A percentile compares a stretch with the other conserved stretches of the same genome.
Evolutionary conservation across 2,113 vertebrate species (phyloP).

Genomic region (Erythrocercus mccallii): DNA sequence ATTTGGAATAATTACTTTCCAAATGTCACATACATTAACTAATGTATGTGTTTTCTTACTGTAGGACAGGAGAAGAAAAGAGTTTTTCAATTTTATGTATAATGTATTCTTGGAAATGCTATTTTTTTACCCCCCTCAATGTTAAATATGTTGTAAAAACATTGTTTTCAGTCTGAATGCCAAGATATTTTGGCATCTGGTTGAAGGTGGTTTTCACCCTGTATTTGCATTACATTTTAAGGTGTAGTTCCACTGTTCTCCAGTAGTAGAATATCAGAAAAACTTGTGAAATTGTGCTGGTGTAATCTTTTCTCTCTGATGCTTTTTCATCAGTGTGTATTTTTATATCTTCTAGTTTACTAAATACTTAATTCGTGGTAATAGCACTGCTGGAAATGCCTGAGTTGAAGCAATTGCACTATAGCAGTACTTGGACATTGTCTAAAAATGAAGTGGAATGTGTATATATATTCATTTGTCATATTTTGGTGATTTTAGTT

Average conservation of each 20-base stretch:
- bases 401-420: not conserved
- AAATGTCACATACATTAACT: not conserved
- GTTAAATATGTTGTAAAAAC: not conserved
- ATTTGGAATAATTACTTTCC: not conserved
- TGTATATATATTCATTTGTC: not conserved
- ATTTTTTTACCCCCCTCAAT: rapidly evolving
- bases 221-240: not conserved
- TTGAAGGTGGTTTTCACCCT: not conserved
- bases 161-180: not conserved
- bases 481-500: not conserved
- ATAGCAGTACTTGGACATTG: not conserved
- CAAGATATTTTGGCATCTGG: not conserved
- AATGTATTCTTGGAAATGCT: not conserved
- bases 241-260: not conserved
- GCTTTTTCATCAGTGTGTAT: not conserved
- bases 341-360: not conserved
- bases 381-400: not conserved
- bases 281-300: not conserved
- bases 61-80: not conserved
- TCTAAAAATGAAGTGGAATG: not conserved
- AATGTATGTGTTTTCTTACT: not conserved
- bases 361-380: not conserved
- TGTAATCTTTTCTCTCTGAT: not conserved
- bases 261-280: not conserved
- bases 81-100: not conserved